phyloP scores from a whole-genome alignment of 2,888 invertebrate species.

The Neocrepidodera transversa region DNA sequence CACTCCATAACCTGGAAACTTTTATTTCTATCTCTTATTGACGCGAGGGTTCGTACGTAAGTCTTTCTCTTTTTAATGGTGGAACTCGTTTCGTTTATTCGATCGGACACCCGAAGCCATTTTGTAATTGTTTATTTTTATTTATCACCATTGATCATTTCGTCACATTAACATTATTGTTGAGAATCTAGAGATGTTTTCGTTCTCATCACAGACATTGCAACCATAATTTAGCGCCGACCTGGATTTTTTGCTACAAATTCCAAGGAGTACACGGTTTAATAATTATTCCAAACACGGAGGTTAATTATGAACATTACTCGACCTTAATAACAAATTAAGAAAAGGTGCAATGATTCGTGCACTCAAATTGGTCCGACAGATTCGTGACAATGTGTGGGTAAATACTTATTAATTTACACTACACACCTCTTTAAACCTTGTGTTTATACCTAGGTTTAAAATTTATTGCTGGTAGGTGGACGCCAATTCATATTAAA shows the following conservation, averaged over 20 bases:
- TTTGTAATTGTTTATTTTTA: slow-evolving; percentile 51
- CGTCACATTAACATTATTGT: slow-evolving; percentile 19
- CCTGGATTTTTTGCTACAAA: neutral
- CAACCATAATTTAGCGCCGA: neutral
- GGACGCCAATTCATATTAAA: neutral
- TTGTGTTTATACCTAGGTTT: neutral
- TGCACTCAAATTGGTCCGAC: neutral
- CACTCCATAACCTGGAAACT: slow-evolving; percentile 35
- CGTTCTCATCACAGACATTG: slow-evolving; percentile 1
- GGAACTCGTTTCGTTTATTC: slow-evolving; percentile 28
- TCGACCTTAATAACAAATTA: neutral
- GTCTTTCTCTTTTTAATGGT: slow-evolving; percentile 40
- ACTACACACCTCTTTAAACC: neutral
- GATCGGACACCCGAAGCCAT: slow-evolving; percentile 54
- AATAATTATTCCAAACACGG: neutral
- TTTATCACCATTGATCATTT: slow-evolving; percentile 33
- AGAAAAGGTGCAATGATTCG: neutral
- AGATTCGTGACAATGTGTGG: neutral
- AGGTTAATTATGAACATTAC: neutral
- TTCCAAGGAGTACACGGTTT: neutral
- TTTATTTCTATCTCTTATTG: slow-evolving; percentile 43
- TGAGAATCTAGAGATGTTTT: slow-evolving; percentile 7
- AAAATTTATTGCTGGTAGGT: neutral
- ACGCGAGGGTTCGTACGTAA: slow-evolving; percentile 24
- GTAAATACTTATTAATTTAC: neutral